Conservation (phyloP, 2,888 invertebrate species). For the Chesias legatella region DNA sequence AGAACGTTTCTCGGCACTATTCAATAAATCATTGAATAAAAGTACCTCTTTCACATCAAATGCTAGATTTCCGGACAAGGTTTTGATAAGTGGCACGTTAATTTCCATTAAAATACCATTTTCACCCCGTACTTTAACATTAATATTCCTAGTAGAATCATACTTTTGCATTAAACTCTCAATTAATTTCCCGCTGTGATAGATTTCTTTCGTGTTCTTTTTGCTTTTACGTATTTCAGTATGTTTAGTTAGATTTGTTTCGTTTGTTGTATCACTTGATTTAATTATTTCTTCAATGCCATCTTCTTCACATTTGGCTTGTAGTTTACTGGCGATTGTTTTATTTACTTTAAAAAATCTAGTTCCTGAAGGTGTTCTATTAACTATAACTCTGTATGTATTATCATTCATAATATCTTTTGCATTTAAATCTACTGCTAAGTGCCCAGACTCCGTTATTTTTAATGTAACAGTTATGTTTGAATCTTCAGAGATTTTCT, state of each 20-base stretch:
- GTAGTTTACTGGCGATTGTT: constrained; percentile 23
- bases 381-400: constrained; percentile 28
- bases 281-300: constrained; percentile 1
- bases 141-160: constrained; percentile 6
- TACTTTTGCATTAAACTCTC: constrained; percentile 20
- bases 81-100: constrained; percentile 30
- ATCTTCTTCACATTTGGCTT: constrained; percentile 9
- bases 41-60: constrained; percentile 29
- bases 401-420: constrained; percentile 18
- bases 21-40: constrained; percentile 23
- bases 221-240: not conserved
- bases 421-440: constrained; percentile 33
- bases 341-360: constrained; percentile 34
- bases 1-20: constrained; percentile 27
- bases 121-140: constrained; percentile 28
- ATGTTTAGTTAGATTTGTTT: not conserved
- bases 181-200: no score
- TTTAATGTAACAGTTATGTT: constrained; percentile 31
- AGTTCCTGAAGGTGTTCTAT: constrained; percentile 34
- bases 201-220: not conserved
- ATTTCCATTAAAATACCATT: constrained; percentile 27
- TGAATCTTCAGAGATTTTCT: constrained; percentile 31
- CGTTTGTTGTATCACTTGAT: not conserved
- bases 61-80: constrained; percentile 36
- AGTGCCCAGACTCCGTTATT: constrained; percentile 37